Conservation (phyloP, 2,888 invertebrate genomes). For the Lomographa bimaculata region DNA sequence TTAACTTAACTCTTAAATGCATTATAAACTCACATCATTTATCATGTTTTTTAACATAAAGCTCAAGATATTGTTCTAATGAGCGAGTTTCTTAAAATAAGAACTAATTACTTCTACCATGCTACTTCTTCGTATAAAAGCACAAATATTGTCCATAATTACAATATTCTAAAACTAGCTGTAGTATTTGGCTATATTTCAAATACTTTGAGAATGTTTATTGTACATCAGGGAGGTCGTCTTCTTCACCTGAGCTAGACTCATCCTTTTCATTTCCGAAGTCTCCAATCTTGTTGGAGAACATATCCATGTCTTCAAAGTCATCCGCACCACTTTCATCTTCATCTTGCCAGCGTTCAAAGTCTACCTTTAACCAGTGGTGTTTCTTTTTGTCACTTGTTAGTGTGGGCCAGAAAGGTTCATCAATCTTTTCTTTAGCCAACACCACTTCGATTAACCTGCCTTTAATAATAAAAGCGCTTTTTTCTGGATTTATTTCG, state of each 20-base stretch:
- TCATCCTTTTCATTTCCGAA: conserved; percentile 75
- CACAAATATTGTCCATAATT: conserved; percentile 49
- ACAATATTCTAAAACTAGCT: conserved; percentile 39
- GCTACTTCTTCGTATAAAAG: conserved; percentile 48
- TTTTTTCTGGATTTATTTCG: conserved; percentile 92
- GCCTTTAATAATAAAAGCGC: conserved; percentile 86
- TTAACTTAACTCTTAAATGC: not conserved
- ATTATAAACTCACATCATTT: conserved; percentile 1
- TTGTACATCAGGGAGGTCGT: conserved; percentile 87
- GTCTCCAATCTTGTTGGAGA: conserved; percentile 58
- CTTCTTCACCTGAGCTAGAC: conserved; percentile 90
- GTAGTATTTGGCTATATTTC: conserved; percentile 42
- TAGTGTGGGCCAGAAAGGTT: conserved; percentile 93
- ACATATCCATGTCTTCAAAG: conserved; percentile 62
- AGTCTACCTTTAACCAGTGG: conserved; percentile 98
- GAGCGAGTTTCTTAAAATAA: conserved; percentile 14
- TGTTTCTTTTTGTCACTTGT: conserved; percentile 94
- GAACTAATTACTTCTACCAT: conserved; percentile 23
- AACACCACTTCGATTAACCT: conserved; percentile 88
- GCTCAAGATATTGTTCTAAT: conserved; percentile 1
- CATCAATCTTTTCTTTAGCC: conserved; percentile 85
- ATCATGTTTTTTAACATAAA: not conserved
- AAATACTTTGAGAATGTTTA: conserved; percentile 45
- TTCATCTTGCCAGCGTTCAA: conserved; percentile 98
- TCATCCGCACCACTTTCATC: conserved; percentile 96